These are phyloP conservation scores for Ochotona curzoniae DNA, from an alignment of 2,113 vertebrate species.

Conservation along the genomic window DNA sequence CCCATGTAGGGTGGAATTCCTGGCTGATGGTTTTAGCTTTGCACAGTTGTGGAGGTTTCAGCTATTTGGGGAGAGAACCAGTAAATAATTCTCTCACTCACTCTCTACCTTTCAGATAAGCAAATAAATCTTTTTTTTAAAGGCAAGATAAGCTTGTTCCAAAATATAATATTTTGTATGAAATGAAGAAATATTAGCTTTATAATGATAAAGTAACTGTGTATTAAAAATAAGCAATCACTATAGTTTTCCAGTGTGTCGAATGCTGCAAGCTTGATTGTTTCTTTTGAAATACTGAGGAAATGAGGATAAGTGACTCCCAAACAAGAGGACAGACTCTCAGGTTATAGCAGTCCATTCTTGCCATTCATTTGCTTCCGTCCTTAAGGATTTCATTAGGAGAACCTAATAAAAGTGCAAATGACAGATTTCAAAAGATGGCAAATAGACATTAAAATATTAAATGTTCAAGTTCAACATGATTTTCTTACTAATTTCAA, in stretches of 20 bases:
- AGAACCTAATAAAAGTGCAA: slow-evolving; percentile 33
- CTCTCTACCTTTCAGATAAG: too few species aligned
- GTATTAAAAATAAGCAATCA: neutral
- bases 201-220: neutral
- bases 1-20: too few species aligned
- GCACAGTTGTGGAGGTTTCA: too few species aligned
- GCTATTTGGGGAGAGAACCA: too few species aligned
- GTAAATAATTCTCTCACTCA: too few species aligned
- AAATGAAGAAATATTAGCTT: slow-evolving; percentile 40
- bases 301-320: neutral
- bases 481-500: slow-evolving; percentile 28
- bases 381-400: neutral
- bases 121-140: too few species aligned
- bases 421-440: neutral
- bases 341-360: neutral
- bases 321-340: neutral
- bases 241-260: neutral
- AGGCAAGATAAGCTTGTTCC: neutral
- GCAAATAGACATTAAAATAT: neutral
- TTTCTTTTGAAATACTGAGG: neutral
- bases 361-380: neutral
- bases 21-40: too few species aligned
- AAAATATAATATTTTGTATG: slow-evolving; percentile 19
- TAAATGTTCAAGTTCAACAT: slow-evolving; percentile 30
- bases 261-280: neutral